A percentile compares a stretch with the other conserved stretches of the same genome.
These are phyloP conservation scores for Beaufortia kweichowensis DNA, from an alignment of 2,113 vertebrate species.

Conservation along the genomic window DNA sequence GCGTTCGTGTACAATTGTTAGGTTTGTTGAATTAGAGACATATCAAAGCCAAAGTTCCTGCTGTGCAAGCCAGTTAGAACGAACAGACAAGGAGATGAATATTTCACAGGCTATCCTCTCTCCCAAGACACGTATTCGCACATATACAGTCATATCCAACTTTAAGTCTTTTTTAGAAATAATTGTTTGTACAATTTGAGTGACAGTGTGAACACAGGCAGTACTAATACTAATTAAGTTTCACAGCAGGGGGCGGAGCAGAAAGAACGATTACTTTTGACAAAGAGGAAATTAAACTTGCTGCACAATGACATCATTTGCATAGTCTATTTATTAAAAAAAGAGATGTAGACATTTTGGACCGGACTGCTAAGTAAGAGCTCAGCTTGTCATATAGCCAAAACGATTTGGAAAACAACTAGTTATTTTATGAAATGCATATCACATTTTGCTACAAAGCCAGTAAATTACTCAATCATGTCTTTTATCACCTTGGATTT, in stretches of 20 bases:
- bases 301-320: slow-evolving; percentile 28
- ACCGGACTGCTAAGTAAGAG: slow-evolving; percentile 8
- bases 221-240: slow-evolving; percentile 36
- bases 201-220: slow-evolving; percentile 16
- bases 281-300: slow-evolving; percentile 19
- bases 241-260: slow-evolving; percentile 34
- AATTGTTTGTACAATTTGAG: slow-evolving; percentile 16
- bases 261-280: slow-evolving; percentile 10
- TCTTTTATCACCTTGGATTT: background rate
- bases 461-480: background rate
- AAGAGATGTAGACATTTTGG: slow-evolving; percentile 14
- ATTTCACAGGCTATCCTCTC: slow-evolving; percentile 20
- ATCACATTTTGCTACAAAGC: background rate
- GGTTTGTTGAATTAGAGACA: slow-evolving; percentile 21
- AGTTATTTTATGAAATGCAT: background rate
- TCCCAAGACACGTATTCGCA: background rate
- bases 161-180: slow-evolving; percentile 28
- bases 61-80: slow-evolving; percentile 38
- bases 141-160: background rate
- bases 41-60: slow-evolving; percentile 30
- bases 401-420: background rate
- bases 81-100: slow-evolving; percentile 18
- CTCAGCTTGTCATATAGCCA: background rate
- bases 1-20: background rate
- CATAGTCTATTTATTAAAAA: slow-evolving; percentile 21